phyloP scores from a whole-genome alignment of 2,113 vertebrate species.

The Deroptyus accipitrinus region DNA sequence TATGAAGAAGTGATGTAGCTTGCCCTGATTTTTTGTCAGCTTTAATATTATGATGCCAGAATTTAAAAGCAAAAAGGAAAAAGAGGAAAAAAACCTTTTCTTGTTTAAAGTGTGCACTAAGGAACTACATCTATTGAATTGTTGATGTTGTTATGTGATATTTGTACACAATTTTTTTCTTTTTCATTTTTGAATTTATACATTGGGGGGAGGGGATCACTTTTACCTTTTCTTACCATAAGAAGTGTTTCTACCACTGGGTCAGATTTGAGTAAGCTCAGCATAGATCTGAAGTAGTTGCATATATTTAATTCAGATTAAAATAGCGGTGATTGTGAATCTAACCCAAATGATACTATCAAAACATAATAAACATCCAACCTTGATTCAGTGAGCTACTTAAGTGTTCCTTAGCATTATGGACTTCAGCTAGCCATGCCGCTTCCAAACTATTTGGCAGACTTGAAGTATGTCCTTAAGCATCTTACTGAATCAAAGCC shows the following conservation, averaged over 20 bases:
- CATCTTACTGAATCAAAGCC: conserved; percentile 17
- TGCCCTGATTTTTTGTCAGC: conserved; percentile 85
- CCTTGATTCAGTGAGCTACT: conserved; percentile 35
- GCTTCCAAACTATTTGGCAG: not conserved
- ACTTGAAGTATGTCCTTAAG: not conserved
- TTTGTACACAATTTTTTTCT: conserved; percentile 89
- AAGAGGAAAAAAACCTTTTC: conserved; percentile 67
- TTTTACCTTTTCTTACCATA: conserved; percentile 72
- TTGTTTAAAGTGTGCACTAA: conserved; percentile 86
- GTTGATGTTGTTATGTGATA: conserved; percentile 93
- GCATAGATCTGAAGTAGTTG: not conserved
- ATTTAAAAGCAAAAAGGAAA: conserved; percentile 75
- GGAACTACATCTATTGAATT: conserved; percentile 81
- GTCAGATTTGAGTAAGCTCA: not conserved
- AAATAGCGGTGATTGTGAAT: not conserved
- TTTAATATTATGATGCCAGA: conserved; percentile 88
- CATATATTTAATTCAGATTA: conserved; percentile 7
- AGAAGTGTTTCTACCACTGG: conserved; percentile 59
- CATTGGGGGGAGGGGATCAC: conserved; percentile 52
- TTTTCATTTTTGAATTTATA: conserved; percentile 78
- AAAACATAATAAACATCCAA: not conserved
- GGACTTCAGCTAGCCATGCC: not conserved
- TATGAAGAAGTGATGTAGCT: conserved; percentile 96
- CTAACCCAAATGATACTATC: not conserved
- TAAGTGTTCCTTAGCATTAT: not conserved